These are phyloP conservation scores for Brachypteracias leptosomus DNA, from an alignment of 2,113 vertebrate species.

Conservation along the genomic window DNA sequence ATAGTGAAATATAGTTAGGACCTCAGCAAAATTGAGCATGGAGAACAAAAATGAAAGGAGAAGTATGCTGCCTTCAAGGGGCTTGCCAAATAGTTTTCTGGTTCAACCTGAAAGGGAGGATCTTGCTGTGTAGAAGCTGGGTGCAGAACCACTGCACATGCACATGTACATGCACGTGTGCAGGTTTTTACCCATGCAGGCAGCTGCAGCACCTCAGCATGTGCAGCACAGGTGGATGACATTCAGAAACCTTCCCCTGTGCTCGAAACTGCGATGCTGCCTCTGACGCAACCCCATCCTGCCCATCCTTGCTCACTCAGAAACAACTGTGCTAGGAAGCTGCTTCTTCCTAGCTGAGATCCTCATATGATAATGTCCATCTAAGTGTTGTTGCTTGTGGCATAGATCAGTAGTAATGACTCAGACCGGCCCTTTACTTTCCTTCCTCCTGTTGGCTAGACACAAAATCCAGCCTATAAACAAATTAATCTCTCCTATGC, in stretches of 20 bases:
- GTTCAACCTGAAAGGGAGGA: background rate
- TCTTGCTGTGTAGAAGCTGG: background rate
- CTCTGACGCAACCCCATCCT: background rate
- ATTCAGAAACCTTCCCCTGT: background rate
- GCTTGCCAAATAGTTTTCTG: background rate
- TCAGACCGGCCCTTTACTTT: background rate
- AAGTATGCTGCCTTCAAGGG: background rate
- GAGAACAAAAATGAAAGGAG: background rate
- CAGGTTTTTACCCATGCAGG: background rate
- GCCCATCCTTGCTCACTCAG: background rate
- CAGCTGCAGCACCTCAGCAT: background rate
- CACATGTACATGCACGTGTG: fast-evolving
- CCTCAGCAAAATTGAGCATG: background rate
- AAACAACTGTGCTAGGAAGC: background rate
- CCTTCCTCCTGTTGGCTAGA: background rate
- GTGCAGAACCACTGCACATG: background rate
- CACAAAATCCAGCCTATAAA: constrained; percentile 2
- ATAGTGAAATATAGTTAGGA: background rate
- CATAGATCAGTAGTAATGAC: background rate
- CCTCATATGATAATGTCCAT: background rate
- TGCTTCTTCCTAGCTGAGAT: background rate
- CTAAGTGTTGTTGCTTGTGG: background rate
- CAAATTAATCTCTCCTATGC: background rate
- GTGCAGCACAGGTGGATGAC: background rate
- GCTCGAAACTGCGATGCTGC: background rate